Evolutionary conservation across 2,888 invertebrate species (phyloP).

Genomic region (Busseola fusca): DNA sequence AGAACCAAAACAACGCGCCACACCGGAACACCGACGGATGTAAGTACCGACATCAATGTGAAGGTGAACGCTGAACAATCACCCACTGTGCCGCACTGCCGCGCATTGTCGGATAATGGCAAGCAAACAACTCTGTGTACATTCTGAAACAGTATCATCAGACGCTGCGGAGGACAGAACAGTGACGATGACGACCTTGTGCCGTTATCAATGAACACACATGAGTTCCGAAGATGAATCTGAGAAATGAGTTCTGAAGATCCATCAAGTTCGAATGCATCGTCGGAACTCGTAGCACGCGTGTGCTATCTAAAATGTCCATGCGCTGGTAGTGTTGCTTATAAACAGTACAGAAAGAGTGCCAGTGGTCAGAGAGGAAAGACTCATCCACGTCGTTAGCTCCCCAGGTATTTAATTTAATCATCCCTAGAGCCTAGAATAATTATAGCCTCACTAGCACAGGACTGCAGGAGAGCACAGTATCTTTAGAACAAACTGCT

Average conservation of each 20-base stretch:
- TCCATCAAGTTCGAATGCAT: no score
- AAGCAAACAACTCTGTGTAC: background rate
- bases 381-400: background rate
- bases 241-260: no score
- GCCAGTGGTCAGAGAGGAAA: no score
- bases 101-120: background rate
- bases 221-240: no score
- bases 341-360: background rate
- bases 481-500: constrained; percentile 14
- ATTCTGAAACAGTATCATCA: background rate
- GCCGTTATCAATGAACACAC: background rate
- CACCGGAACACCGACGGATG: constrained; percentile 27
- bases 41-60: constrained; percentile 11
- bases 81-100: background rate
- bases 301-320: background rate
- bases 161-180: background rate
- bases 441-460: background rate
- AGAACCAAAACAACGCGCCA: constrained; percentile 12
- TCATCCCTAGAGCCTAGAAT: background rate
- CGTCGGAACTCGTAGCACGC: background rate
- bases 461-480: background rate
- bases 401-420: background rate
- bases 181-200: background rate
- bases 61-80: constrained; percentile 26
- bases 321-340: background rate